Percentiles rank a stretch among this genome's conserved stretches.
phyloP scores from a whole-genome alignment of 2,113 vertebrate genomes.

The Dascyllus trimaculatus region DNA sequence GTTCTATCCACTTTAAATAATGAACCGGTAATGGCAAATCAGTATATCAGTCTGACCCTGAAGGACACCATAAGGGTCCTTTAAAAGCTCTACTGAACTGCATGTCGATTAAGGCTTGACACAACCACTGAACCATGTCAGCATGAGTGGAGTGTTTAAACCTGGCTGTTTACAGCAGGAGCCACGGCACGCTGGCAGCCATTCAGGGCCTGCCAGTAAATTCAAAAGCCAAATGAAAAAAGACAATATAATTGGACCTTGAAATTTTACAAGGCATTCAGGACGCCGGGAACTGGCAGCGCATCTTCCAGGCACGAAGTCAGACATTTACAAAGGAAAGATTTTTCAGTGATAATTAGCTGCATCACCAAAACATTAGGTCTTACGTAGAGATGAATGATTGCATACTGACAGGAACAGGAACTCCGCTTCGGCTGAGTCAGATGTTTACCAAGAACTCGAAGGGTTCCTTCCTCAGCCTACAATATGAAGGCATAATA shows the following conservation, averaged over 20 bases:
- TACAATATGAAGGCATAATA: neutral
- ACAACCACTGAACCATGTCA: conserved; percentile 31
- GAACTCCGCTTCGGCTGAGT: neutral
- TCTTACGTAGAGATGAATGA: neutral
- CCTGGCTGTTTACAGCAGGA: conserved; percentile 36
- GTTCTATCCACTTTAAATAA: neutral
- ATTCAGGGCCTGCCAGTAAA: conserved; percentile 15
- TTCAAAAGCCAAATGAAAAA: conserved; percentile 47
- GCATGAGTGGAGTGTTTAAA: conserved; percentile 41
- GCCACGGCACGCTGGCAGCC: neutral
- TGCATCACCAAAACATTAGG: neutral
- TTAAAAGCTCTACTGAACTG: conserved; percentile 32
- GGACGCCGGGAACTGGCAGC: conserved; percentile 6
- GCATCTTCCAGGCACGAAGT: conserved; percentile 33
- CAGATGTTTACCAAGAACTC: conserved; percentile 2
- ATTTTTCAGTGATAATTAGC: neutral
- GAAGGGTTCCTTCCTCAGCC: neutral
- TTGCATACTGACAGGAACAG: neutral
- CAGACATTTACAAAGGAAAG: conserved; percentile 15
- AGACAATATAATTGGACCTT: conserved; percentile 44
- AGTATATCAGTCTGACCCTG: conserved; percentile 12
- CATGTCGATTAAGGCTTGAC: conserved; percentile 36
- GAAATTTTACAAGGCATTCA: conserved; percentile 43
- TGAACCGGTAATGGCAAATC: neutral
- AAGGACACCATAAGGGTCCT: neutral